Percentiles rank a stretch among this genome's conserved stretches.
These are phyloP conservation scores for Halcyon badia DNA, from an alignment of 2,797 vertebrate species.

Conservation along the genomic window DNA sequence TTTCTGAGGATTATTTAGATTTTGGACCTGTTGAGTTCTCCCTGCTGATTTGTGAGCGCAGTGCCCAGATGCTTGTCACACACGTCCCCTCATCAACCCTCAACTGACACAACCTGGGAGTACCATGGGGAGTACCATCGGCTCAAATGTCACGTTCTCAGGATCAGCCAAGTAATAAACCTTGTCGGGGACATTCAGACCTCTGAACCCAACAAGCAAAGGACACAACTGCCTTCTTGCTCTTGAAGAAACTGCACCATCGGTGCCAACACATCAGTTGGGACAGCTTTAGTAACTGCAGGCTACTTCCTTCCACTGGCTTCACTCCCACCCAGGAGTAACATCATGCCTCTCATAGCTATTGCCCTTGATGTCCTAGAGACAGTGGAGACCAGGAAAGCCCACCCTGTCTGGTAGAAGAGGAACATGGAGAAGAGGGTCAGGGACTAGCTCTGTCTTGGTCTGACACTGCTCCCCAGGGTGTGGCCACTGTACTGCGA, in stretches of 20 bases:
- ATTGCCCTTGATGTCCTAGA: not conserved
- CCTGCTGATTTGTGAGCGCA: conserved; percentile 20
- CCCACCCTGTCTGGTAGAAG: not conserved
- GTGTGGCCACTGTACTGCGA: not conserved
- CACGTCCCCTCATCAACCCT: conserved; percentile 16
- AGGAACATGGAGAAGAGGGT: not conserved
- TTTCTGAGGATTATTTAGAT: conserved; percentile 11
- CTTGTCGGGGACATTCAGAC: not conserved
- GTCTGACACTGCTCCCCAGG: not conserved
- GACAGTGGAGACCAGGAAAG: not conserved
- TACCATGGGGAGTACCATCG: not conserved
- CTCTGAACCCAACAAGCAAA: not conserved
- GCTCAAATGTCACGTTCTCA: not conserved
- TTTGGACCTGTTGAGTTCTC: conserved; percentile 37
- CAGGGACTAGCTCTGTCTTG: not conserved
- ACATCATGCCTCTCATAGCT: not conserved
- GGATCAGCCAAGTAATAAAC: not conserved
- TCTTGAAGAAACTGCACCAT: not conserved
- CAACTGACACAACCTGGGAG: conserved; percentile 54
- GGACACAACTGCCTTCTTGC: not conserved
- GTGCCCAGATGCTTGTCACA: conserved; percentile 54
- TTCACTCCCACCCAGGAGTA: not conserved
- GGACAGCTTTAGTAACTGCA: not conserved
- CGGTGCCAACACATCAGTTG: not conserved
- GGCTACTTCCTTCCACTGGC: not conserved